Percentiles rank a stretch among this genome's conserved stretches.
Conservation (phyloP, 2,888 invertebrate species). For the Patella caerulea region DNA sequence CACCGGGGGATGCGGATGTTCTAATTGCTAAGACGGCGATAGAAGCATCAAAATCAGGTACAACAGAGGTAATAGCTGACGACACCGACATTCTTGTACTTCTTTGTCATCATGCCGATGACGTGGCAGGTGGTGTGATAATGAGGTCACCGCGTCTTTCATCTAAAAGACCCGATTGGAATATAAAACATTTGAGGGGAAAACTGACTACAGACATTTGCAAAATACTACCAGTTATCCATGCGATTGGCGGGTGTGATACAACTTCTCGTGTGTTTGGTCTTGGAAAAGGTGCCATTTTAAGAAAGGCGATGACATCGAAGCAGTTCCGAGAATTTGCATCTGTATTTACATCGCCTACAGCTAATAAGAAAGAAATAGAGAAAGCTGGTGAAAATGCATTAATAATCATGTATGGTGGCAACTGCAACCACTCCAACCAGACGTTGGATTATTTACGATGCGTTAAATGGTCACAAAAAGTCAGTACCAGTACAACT, state of each 20-base stretch:
- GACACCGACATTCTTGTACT: constrained; percentile 43
- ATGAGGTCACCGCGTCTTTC: constrained; percentile 15
- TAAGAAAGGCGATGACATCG: constrained; percentile 18
- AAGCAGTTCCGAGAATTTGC: neutral
- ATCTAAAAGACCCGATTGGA: neutral
- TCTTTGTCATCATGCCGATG: constrained; percentile 23
- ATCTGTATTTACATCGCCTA: constrained; percentile 3
- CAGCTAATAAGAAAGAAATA: neutral
- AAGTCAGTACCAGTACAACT: neutral
- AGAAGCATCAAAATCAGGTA: constrained; percentile 11
- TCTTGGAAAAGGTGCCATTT: constrained; percentile 24
- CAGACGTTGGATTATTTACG: too few species aligned
- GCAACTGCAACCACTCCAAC: too few species aligned
- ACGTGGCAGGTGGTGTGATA: constrained; percentile 2
- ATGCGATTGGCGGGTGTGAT: constrained; percentile 35
- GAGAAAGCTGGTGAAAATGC: constrained; percentile 11
- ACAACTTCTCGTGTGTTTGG: constrained; percentile 39
- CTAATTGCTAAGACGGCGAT: constrained; percentile 45
- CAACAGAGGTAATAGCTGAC: constrained; percentile 32
- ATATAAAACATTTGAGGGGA: neutral
- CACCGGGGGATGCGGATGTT: constrained; percentile 39
- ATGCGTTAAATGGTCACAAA: too few species aligned
- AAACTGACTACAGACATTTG: constrained; percentile 23
- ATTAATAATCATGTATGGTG: too few species aligned
- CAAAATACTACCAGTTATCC: constrained; percentile 25